Evolutionary conservation across 2,888 invertebrate species (phyloP), one percentile per base, ranked within the genome.

Genomic region (Glomeris marginata): DNA sequence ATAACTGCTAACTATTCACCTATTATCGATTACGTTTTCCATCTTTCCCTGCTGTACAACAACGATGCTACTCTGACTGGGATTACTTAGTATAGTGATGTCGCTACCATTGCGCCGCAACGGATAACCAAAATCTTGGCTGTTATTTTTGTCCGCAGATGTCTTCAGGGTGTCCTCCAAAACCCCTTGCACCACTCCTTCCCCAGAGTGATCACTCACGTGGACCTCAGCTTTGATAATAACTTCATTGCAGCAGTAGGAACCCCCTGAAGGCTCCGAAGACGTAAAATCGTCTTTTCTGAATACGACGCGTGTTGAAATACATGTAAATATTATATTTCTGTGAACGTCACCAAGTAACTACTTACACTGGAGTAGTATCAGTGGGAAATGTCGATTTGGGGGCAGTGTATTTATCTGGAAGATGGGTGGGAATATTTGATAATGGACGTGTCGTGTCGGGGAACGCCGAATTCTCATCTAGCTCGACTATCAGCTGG

Each of bases 31-130:
- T 34, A 15, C 34, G 18, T 21, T 45, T 41, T 50, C 50, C 2
- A 45, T 21, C n/a, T 46, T 50, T 8, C 41, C 46, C 2, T 38
- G 41, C 34, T 52, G 41, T n/a, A 54, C 22, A 15, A 54, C 54
- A 20, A 49, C 20, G 50, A 80, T 78, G 60, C 79, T 80, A 58
- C 78, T 78, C 60, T 77, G 77, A 64, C 80, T 80, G 13, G 79
- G 79, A 66, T 80, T 79, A 53, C 78, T 79, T 21, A 81, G 69
- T 41, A 81, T 72, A 58, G 80, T 78, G 53, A 81, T 76, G 59
- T 81, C 80, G 64, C 80, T 80, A 58, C 77, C 78, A 53, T 68
- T 69, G 52, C 65, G 66, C 47, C 64, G 28, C 16, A 50, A 20
- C 13, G 41, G 41, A 35, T 21, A 33, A 18, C 18, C 36, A 15